Evolutionary conservation across 2,888 invertebrate species (phyloP).

Genomic region (Sphecodes monilicornis): DNA sequence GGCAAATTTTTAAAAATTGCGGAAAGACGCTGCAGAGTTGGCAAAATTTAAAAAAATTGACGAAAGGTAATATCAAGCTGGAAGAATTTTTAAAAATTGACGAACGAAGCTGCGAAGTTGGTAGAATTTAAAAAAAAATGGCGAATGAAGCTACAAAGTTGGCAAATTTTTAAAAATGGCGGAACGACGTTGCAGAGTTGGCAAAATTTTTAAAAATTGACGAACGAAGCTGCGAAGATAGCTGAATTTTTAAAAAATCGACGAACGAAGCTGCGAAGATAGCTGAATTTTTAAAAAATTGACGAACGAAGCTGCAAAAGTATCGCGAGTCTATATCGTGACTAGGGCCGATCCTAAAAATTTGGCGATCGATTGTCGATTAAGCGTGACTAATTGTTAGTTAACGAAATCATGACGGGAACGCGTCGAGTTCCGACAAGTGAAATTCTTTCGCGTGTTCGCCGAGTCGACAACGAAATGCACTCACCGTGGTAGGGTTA

Average conservation of each 20-base stretch:
- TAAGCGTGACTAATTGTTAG: neutral
- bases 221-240: no score
- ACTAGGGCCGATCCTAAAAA: neutral
- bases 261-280: neutral
- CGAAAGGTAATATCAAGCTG: no score
- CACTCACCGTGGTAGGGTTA: conserved; percentile 16
- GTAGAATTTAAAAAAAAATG: no score
- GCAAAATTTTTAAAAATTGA: no score
- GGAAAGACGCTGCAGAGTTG: no score
- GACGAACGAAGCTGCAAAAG: neutral
- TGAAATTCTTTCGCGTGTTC: conserved; percentile 22
- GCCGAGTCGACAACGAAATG: conserved; percentile 21
- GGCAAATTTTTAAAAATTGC: no score
- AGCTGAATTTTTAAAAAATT: neutral
- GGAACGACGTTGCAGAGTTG: no score
- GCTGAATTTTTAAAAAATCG: neutral
- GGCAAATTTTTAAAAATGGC: no score
- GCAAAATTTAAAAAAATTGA: no score
- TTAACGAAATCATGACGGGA: neutral
- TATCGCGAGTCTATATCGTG: neutral
- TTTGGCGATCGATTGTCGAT: neutral
- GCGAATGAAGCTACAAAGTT: no score
- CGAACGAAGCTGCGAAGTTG: neutral
- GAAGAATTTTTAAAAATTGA: neutral
- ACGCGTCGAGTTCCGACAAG: neutral